Evolutionary conservation across 1,140 invertebrate species (phyloP).

Genomic region (Aphaenogaster ashmeadi): DNA sequence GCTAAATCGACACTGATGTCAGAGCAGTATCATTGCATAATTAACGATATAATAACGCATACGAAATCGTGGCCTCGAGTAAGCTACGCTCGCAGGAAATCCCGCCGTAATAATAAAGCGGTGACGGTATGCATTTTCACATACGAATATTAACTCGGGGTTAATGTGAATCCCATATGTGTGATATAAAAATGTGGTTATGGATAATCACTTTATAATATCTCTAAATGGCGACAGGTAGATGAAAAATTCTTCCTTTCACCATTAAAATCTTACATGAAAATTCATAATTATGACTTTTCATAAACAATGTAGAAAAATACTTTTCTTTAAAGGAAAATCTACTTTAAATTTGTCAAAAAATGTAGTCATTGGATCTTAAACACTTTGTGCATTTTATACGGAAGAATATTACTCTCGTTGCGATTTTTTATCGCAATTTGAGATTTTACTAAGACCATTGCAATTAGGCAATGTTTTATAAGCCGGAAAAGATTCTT

Average conservation of each 20-base stretch:
- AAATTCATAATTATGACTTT: not conserved
- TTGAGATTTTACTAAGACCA: not conserved
- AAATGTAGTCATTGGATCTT: not conserved
- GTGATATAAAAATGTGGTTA: not conserved
- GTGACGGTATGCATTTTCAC: not conserved
- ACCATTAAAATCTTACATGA: not conserved
- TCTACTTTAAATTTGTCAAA: not conserved
- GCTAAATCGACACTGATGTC: constrained; percentile 76
- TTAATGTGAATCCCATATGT: not conserved
- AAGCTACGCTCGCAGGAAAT: constrained; percentile 78
- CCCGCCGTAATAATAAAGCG: constrained; percentile 74
- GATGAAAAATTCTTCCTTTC: not conserved
- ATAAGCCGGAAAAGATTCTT: not conserved
- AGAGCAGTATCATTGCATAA: constrained; percentile 80
- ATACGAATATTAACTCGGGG: constrained; percentile 5
- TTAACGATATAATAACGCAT: constrained; percentile 78
- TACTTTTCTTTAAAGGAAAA: not conserved
- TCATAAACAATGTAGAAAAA: not conserved
- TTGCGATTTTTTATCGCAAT: not conserved
- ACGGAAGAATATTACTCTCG: not conserved
- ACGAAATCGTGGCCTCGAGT: constrained; percentile 74
- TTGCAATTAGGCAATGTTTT: not conserved
- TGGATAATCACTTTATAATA: not conserved
- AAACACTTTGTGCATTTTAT: not conserved
- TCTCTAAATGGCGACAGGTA: not conserved